phyloP scores from a whole-genome alignment of 2,888 invertebrate species.

The Drosophila melanosoma region DNA sequence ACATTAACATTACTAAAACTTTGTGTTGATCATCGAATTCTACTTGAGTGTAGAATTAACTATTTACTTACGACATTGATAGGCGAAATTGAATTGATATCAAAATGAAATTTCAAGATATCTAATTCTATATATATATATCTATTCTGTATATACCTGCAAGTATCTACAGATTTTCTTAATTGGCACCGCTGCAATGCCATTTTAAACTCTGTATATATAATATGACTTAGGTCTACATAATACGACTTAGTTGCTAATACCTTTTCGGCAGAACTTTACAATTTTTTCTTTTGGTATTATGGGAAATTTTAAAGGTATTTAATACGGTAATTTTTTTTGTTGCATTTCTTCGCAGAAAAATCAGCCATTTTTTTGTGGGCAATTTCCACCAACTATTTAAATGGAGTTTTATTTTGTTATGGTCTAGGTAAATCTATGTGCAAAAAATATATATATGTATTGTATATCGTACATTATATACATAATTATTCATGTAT shows the following conservation, averaged over 20 bases:
- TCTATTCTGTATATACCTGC: background rate
- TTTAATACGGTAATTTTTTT: constrained; percentile 22
- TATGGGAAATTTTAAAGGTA: constrained; percentile 24
- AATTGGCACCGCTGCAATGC: constrained; percentile 28
- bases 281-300: constrained; percentile 47
- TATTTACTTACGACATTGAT: constrained; percentile 5
- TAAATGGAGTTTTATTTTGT: constrained; percentile 27
- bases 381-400: constrained; percentile 30
- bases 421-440: constrained; percentile 72
- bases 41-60: background rate
- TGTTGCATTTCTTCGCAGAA: constrained; percentile 20
- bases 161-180: background rate
- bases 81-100: background rate
- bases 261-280: constrained; percentile 58
- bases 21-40: background rate
- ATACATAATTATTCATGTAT: constrained; percentile 60
- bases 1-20: background rate
- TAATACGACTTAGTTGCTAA: constrained; percentile 43
- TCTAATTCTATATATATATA: constrained; percentile 1
- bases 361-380: constrained; percentile 30
- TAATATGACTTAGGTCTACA: constrained; percentile 16
- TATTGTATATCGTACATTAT: constrained; percentile 70
- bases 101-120: background rate
- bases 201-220: constrained; percentile 17
- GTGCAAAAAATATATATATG: constrained; percentile 76